Base-by-base conservation (phyloP, 2,797 vertebrate genomes). In the Crenuchus spilurus region DNA sequence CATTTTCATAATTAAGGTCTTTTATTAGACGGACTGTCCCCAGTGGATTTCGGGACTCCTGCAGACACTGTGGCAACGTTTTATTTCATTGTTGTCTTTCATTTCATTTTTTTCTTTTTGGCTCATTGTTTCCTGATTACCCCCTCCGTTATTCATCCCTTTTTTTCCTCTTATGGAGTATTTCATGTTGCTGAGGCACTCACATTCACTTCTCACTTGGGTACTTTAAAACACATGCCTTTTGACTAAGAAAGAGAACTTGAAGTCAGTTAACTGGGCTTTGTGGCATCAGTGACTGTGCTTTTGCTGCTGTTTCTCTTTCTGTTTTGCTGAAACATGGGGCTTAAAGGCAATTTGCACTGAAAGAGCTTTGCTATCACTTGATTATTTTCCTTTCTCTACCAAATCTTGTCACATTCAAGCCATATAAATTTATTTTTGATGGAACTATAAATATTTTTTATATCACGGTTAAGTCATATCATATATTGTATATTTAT, bases 391-490 rank as follows among this genome's bases (percentile, higher is more conserved):
- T 79, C 74, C 68, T 85, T 61, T 54, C 83, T 86, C 74, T 83
- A 91, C 90, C 90, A 90, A 92, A 92, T 84, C 78, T 75, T 83
- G 44, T 82, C 83, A 74, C 83, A 86, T 88, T 84, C 80, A 92
- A 93, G 91, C 91, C 91, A 93, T 92, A 90, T 77, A 76, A 78
- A 88, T 86, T 84, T 90, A 90, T 88, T 88, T 89, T 88, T 74
- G 10, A 88, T 84, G 72, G 79, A 84, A 67, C 44, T 80, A 84
- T 71, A 78, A 77, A 81, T 92, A 90, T 92, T 93, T 93, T 92
- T 92, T 76, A 77, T 92, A 92, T 89, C 74, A 75, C 55, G 69
- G 16, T 60, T 39, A 16, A 60, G 41, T 70, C 24, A 20, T 39
- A 22, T 66, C 46, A 54, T 68, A 62, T 48, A 73, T 73, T 39